A percentile compares a stretch with the other conserved stretches of the same genome.
Evolutionary conservation across 2,797 vertebrate species (phyloP).

Genomic region (Enteromius viviparus): DNA sequence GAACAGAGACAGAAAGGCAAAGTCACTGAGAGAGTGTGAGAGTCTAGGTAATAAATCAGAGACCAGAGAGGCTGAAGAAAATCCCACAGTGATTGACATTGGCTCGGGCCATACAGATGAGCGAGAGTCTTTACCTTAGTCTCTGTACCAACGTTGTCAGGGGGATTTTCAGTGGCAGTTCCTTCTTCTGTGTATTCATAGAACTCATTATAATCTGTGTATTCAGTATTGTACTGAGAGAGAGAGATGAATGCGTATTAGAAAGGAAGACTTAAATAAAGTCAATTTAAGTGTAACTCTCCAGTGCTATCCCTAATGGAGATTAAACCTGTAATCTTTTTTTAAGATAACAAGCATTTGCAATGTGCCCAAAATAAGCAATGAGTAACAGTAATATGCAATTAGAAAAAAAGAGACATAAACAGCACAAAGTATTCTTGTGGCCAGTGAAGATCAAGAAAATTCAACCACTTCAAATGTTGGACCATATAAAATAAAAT

Average conservation of each 20-base stretch:
- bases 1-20: background rate
- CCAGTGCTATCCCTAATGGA: background rate
- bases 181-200: conserved; percentile 92
- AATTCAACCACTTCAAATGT: background rate
- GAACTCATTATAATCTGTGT: conserved; percentile 82
- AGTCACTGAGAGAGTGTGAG: background rate
- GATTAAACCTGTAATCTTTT: background rate
- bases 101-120: conserved; percentile 33
- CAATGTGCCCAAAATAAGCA: background rate
- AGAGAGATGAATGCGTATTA: conserved; percentile 71
- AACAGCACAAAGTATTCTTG: conserved; percentile 1
- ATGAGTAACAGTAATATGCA: background rate
- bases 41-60: background rate
- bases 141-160: conserved; percentile 80
- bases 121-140: conserved; percentile 83
- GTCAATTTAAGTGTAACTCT: background rate
- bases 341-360: background rate
- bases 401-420: background rate
- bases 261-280: conserved; percentile 59
- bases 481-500: no score
- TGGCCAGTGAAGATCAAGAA: background rate
- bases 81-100: conserved; percentile 4
- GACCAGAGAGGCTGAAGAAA: conserved; percentile 22
- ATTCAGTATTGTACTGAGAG: conserved; percentile 89
- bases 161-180: conserved; percentile 82